Percentiles rank a stretch among this genome's conserved stretches.
Evolutionary conservation across 2,113 vertebrate species (phyloP).

Genomic region (Athene noctua): DNA sequence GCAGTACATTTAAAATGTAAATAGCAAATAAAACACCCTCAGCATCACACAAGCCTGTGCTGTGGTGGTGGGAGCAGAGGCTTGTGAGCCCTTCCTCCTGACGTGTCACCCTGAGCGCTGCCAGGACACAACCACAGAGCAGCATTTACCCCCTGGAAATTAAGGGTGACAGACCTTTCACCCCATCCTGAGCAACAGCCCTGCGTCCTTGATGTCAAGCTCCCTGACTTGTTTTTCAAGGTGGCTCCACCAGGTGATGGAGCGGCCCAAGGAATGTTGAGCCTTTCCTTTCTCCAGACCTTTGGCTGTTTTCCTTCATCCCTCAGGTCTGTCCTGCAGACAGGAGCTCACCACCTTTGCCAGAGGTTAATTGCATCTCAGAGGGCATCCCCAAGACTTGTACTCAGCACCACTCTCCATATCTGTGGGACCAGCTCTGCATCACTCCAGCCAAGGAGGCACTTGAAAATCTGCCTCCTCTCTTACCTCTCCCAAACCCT

Average conservation of each 20-base stretch:
- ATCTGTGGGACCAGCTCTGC: background rate
- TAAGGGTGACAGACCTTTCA: background rate
- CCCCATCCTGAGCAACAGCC: background rate
- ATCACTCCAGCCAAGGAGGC: background rate
- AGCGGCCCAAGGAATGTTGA: background rate
- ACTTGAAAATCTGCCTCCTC: background rate
- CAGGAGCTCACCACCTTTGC: background rate
- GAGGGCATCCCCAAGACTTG: background rate
- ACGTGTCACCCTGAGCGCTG: background rate
- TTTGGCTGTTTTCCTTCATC: background rate
- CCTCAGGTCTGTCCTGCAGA: background rate
- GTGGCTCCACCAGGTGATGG: background rate
- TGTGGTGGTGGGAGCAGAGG: background rate
- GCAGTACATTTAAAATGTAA: background rate
- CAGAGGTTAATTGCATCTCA: background rate
- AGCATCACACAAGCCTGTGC: background rate
- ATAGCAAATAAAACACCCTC: background rate
- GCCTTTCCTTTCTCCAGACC: background rate
- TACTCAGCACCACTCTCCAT: background rate
- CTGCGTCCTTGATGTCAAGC: background rate
- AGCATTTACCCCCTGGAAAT: background rate
- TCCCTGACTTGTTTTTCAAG: background rate
- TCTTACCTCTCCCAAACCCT: background rate
- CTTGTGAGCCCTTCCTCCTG: background rate
- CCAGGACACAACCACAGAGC: background rate